phyloP scores from a whole-genome alignment of 2,888 invertebrate genomes.

The Pycnomerus fuliginosus region DNA sequence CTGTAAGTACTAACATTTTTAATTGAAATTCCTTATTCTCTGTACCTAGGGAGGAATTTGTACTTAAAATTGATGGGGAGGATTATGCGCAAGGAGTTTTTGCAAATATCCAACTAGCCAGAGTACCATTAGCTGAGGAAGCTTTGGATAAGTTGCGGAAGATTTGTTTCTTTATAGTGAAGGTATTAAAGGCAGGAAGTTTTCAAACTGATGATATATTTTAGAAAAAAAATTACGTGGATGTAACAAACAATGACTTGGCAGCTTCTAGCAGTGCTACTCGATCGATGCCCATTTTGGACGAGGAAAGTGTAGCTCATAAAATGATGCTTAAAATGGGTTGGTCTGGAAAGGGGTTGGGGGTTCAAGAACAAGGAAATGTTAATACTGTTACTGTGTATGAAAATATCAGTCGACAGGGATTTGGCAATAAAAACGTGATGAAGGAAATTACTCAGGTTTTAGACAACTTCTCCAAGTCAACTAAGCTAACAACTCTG shows the following conservation, averaged over 20 bases:
- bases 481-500: slow-evolving; percentile 4
- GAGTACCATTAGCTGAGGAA: not conserved
- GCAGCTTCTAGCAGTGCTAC: not conserved
- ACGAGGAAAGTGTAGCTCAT: slow-evolving; percentile 5
- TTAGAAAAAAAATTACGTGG: slow-evolving; percentile 7
- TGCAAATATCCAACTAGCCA: slow-evolving; percentile 1
- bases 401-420: slow-evolving; percentile 9
- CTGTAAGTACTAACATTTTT: not conserved
- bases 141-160: slow-evolving; percentile 6
- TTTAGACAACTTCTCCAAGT: slow-evolving; percentile 4
- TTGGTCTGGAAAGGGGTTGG: slow-evolving; percentile 13
- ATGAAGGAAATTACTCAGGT: slow-evolving; percentile 5
- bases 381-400: slow-evolving; percentile 3
- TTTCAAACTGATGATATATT: not conserved
- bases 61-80: not conserved
- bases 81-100: not conserved
- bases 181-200: slow-evolving; percentile 1
- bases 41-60: slow-evolving; percentile 1
- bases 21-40: slow-evolving; percentile 1
- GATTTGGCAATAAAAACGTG: slow-evolving; percentile 4
- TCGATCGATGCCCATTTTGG: not conserved
- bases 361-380: slow-evolving; percentile 15
- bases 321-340: slow-evolving; percentile 18
- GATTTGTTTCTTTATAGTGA: slow-evolving; percentile 10
- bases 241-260: slow-evolving; percentile 6